Conservation (phyloP, 2,113 vertebrate species). For the Tachuris rubrigastra region DNA sequence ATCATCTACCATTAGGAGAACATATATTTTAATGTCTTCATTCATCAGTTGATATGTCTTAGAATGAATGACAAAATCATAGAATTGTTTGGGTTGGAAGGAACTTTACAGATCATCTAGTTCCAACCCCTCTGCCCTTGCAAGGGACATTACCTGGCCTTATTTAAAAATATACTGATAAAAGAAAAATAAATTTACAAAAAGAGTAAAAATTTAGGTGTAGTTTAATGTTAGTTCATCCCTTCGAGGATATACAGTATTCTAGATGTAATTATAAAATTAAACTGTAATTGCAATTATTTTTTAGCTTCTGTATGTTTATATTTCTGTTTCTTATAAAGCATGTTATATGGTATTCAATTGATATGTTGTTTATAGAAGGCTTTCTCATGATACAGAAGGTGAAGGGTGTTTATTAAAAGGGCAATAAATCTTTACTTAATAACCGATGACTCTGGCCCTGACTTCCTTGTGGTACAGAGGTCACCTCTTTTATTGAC, state of each 20-base stretch:
- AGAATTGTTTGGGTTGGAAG: not conserved
- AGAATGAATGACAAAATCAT: not conserved
- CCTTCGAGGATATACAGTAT: not conserved
- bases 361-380: not conserved
- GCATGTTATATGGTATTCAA: not conserved
- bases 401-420: not conserved
- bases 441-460: not conserved
- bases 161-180: not conserved
- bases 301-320: not conserved
- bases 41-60: not conserved
- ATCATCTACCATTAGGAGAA: not conserved
- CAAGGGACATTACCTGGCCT: not conserved
- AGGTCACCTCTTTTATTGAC: not conserved
- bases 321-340: not conserved
- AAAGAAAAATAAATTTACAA: not conserved
- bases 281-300: not conserved
- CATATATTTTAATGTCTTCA: not conserved
- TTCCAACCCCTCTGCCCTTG: not conserved
- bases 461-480: not conserved
- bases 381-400: not conserved
- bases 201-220: not conserved
- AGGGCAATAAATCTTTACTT: not conserved
- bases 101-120: not conserved
- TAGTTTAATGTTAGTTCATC: not conserved
- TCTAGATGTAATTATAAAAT: not conserved